phyloP scores from a whole-genome alignment of 2,113 vertebrate genomes.

The Tragelaphus buxtoni region DNA sequence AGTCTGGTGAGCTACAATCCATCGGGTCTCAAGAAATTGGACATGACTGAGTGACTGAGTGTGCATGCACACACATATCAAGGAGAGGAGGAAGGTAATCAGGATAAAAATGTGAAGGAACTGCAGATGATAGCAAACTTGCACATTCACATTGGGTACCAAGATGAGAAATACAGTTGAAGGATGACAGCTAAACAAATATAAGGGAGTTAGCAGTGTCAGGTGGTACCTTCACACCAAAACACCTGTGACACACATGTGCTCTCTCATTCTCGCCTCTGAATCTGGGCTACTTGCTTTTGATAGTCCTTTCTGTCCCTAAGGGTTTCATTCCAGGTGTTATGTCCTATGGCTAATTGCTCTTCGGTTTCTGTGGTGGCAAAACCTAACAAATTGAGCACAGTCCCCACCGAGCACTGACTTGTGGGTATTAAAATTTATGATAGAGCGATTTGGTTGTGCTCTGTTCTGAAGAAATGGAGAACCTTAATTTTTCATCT shows the following conservation, averaged over 20 bases:
- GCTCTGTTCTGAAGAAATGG: conserved; percentile 10
- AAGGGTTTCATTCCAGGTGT: not conserved
- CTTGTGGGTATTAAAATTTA: not conserved
- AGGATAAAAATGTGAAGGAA: not conserved
- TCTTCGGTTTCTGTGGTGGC: not conserved
- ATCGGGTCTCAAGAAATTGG: accelerated
- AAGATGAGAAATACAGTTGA: not conserved
- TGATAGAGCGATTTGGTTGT: not conserved
- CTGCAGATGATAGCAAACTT: not conserved
- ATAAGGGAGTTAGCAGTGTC: not conserved
- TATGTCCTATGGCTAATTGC: not conserved
- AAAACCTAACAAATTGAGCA: conserved; percentile 34
- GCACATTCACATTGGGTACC: not conserved
- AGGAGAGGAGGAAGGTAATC: not conserved
- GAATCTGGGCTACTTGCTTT: not conserved
- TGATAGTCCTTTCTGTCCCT: not conserved
- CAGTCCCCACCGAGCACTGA: not conserved
- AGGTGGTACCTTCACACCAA: not conserved
- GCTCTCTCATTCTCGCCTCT: not conserved
- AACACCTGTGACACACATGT: not conserved
- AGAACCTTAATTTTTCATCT: conserved; percentile 54
- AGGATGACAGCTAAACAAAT: not conserved
- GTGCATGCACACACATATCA: not conserved
- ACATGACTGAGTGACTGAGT: not conserved
- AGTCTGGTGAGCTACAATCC: not conserved